Evolutionary conservation across 1,140 invertebrate genomes (phyloP), one percentile per base, ranked within the genome.

Genomic region (Protaetia brevitarsis): DNA sequence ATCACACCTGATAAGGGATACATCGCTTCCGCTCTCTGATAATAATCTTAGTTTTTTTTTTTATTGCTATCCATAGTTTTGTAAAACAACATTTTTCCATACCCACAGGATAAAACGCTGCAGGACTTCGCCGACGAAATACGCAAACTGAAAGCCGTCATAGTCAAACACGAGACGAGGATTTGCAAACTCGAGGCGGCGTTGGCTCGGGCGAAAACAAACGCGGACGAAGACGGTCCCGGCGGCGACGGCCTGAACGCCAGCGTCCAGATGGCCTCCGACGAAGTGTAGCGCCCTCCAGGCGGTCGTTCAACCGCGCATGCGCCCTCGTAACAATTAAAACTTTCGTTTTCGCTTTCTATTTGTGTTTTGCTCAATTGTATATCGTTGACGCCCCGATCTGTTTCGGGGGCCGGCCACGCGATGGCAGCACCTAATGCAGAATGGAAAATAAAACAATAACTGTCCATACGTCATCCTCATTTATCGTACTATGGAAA

Each of bases 161-260:
- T 97, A 69, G 89, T 97, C 2, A 96, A 96, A 74, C 95, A 98
- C 76, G 95, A 98, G 79, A 94, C 94, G 70, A 85, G 95, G 66
- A 92, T 93, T 74, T 81, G 89, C 63, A 83, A 88, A 10, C 75
- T 93, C 7, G 90, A 93, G 73, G 86, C 87, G 1, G 82, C 82
- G 8, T 80, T 82, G 5, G 78, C 81, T 59, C 71, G 81, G 30
- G 81, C 80, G 21, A 82, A 82, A 63, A 21, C 41, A 13, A 62
- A 70, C 21, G 61, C 65, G 16, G 74, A 77, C 51, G 77, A 73
- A 6, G 77, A 75, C 23, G 76, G 73, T 5, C 56, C 71, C 13
- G 75, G 74, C 7, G 76, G 76, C 8, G 72, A 77, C 26, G 75
- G 76, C 1, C 64, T 76, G 11, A 60, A 37, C 16, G 37, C 61